Base-by-base conservation (phyloP, 2,797 vertebrate genomes). In the Todus mexicanus region DNA sequence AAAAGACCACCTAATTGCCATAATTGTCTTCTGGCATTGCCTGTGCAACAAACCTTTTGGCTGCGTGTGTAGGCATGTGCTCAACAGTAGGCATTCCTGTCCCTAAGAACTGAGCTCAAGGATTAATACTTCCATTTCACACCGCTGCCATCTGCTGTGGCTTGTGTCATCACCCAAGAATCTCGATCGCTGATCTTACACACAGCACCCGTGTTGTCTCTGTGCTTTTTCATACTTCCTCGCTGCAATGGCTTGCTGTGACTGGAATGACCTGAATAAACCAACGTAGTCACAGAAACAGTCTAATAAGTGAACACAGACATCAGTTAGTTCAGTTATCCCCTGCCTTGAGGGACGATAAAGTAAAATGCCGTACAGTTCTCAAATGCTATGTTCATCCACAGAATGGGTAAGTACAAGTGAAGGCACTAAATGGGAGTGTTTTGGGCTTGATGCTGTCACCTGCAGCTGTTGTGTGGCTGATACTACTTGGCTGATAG, bases 21-120 rank as follows among this genome's bases (percentile, higher is more conserved):
- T 95, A 93, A 93, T 77, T 94, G 73, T 51, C 70, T 93, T 72
- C 76, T 92, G 87, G 92, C 79, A 43, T 19, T 89, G 87, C 72
- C 47, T 54, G 20, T 47, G 54, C 33, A 77, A 21, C 75, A 89
- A 89, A 53, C 60, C 43, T 92, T 77, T 86, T 89, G 90, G 82
- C 90, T 60, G 26, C 33, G 1, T 13, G 18, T 70, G 47, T 22
- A 79, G 47, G 40, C 57, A 38, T 63, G 38, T 80, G 75, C 40
- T 63, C 59, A 51, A 5, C 74, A 56, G 57, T 77, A 59, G 63
- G 47, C 54, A 71, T 63, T 65, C 66, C 54, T 82, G 22, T 63
- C 69, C 43, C 37, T 42, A 47, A 29, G n/a, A 74, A 35, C 29
- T n/a, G 45, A 66, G 65, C 82, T 82, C 63, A 57, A 29, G 59